These are phyloP conservation scores for Sebastes cheni DNA, from an alignment of 2,797 vertebrate genomes.

Conservation along the genomic window DNA sequence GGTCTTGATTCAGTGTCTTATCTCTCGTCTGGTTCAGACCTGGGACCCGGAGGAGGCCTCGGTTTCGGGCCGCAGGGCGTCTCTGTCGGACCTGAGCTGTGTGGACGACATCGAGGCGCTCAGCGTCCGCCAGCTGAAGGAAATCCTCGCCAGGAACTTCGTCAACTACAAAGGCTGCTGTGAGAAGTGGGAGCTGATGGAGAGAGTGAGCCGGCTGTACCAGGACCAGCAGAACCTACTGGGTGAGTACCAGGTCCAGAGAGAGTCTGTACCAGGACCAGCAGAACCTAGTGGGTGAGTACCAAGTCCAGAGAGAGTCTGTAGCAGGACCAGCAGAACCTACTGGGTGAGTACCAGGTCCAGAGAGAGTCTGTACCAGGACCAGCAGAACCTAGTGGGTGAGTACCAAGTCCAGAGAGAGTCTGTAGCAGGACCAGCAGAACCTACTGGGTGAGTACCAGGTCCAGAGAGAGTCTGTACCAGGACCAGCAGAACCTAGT, in stretches of 20 bases:
- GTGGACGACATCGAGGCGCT: conserved; percentile 89
- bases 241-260: conserved; percentile 33
- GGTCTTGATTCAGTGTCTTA: not conserved
- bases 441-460: not conserved
- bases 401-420: too few relatives aligned
- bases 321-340: conserved; percentile 86
- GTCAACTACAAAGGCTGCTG: conserved; percentile 98
- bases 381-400: too few relatives aligned
- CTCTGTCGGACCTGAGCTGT: conserved; percentile 88
- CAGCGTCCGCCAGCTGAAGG: conserved; percentile 93
- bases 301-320: not conserved
- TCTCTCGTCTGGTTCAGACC: conserved; percentile 67
- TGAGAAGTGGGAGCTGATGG: conserved; percentile 98
- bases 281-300: not conserved
- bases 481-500: too few relatives aligned
- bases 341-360: conserved; percentile 25
- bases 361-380: too few relatives aligned
- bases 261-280: not conserved
- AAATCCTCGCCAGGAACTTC: conserved; percentile 95
- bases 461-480: too few relatives aligned
- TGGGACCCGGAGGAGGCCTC: conserved; percentile 87
- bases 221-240: conserved; percentile 85
- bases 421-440: not conserved
- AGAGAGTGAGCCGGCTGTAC: conserved; percentile 90
- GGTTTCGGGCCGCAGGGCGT: conserved; percentile 87